Percentiles rank a stretch among this genome's conserved stretches.
phyloP scores from a whole-genome alignment of 1,140 invertebrate genomes.

The Zaprionus ghesquierei region DNA sequence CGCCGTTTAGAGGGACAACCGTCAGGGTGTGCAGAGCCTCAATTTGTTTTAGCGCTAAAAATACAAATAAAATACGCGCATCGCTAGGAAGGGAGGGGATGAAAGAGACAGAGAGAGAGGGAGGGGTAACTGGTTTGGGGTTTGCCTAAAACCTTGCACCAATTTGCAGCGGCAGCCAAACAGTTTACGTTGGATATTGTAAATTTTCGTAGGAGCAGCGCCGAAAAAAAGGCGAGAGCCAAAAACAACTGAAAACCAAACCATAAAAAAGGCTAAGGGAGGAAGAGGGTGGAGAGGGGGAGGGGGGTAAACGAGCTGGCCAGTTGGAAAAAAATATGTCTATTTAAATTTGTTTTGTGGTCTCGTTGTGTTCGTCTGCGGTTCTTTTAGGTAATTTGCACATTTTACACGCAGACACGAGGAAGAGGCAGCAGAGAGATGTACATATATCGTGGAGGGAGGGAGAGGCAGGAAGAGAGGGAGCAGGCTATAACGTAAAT shows the following conservation, averaged over 20 bases:
- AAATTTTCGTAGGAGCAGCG: constrained; percentile 49
- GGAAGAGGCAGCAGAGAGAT: constrained; percentile 20
- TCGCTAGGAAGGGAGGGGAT: neutral
- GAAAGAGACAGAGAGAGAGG: neutral
- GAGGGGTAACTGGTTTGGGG: neutral
- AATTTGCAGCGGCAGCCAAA: constrained; percentile 75
- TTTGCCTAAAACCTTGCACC: constrained; percentile 49
- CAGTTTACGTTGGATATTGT: constrained; percentile 73
- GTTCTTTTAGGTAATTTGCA: constrained; percentile 81
- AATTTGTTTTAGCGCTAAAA: constrained; percentile 80
- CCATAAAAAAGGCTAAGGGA: constrained; percentile 43
- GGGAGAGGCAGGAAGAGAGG: neutral
- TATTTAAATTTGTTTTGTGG: constrained; percentile 82
- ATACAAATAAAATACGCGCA: constrained; percentile 70
- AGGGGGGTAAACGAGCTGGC: constrained; percentile 20
- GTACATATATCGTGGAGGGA: constrained; percentile 44
- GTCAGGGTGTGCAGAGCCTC: constrained; percentile 55
- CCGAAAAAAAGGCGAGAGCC: constrained; percentile 6
- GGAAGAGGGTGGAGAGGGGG: neutral
- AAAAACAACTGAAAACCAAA: constrained; percentile 8
- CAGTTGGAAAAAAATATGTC: constrained; percentile 74
- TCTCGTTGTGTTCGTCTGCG: constrained; percentile 80
- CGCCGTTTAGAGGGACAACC: constrained; percentile 26
- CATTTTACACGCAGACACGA: constrained; percentile 75
- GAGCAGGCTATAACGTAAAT: constrained; percentile 69